phyloP scores from a whole-genome alignment of 2,113 vertebrate species.

The Spermophilus dauricus region DNA sequence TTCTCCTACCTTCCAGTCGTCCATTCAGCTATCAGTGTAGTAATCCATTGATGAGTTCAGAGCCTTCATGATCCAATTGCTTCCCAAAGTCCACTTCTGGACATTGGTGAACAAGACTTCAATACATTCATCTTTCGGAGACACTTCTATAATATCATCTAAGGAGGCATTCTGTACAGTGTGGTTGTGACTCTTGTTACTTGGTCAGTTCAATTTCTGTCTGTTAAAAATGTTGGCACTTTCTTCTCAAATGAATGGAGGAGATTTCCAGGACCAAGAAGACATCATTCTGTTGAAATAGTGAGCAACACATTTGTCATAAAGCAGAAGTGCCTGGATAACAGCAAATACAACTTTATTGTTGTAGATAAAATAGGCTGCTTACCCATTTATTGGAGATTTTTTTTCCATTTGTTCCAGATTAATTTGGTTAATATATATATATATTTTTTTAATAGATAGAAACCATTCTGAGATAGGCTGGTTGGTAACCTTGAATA shows the following conservation, averaged over 20 bases:
- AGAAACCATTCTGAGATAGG: conserved; percentile 3
- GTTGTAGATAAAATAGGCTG: not conserved
- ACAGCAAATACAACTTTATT: not conserved
- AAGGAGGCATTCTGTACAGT: not conserved
- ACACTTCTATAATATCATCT: not conserved
- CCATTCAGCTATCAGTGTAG: not conserved
- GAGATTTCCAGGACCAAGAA: not conserved
- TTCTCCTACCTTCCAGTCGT: rapidly evolving
- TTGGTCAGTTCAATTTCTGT: not conserved
- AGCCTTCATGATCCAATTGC: not conserved
- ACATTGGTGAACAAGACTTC: not conserved
- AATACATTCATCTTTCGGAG: not conserved
- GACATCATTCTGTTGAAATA: not conserved
- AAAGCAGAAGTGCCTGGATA: not conserved
- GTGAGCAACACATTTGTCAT: not conserved
- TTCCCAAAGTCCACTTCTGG: not conserved
- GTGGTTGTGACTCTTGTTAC: not conserved
- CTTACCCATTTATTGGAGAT: not conserved
- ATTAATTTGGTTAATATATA: conserved; percentile 15
- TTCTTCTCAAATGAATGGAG: not conserved
- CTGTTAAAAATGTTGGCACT: not conserved
- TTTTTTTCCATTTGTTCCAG: not conserved
- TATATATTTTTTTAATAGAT: not conserved
- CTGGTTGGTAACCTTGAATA: not conserved
- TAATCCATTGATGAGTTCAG: not conserved